Evolutionary conservation across 92 coral and sea anemone species (phyloP), one percentile per base, ranked within the genome.

Genomic region (Pocillopora grandis): DNA sequence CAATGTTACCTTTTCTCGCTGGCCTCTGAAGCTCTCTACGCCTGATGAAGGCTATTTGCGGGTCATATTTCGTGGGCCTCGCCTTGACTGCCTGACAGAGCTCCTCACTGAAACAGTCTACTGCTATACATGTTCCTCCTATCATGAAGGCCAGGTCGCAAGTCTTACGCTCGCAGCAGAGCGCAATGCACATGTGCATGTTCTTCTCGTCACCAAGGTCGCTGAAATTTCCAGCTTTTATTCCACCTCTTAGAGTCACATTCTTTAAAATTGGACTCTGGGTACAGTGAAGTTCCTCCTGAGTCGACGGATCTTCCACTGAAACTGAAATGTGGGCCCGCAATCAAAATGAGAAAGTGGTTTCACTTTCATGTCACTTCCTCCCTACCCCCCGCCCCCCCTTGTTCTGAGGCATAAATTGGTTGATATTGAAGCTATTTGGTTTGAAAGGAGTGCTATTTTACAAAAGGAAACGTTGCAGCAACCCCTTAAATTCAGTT

Each of bases 121-220:
- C 99, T 17, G 98, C 99, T 36, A 96, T 92, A 66, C 99, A 96
- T 27, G 97, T 94, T 18, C 82, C 82, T 12, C 93, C 97, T 55
- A 96, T 96, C 99, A 96, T 94, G 78, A 96, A 92, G 57, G 99
- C 99, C 64, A 96, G 92, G 88, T 96, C 99, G 73, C 99, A 96
- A 37, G 94, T 92, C 72, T 81, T 66, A 17, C 98, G 86, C 75
- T 89, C 99, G 77, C 99, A 96, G 85, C 99, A 96, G 36, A 96
- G 89, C 14, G 99, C 99, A 69, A 92, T 96, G 71, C 99, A 96
- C 95, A 96, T 91, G 89, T 94, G 99, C 98, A 96, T 96, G 66
- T 91, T 93, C 72, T 92, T 97, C 20, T 92, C 99, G 58, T 94
- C 98, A 19, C 99, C 99, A 81, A 96, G 89, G 87, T 96, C 94